Percentiles rank a stretch among this genome's conserved stretches.
These are phyloP conservation scores for Formica aserva DNA, from an alignment of 2,888 invertebrate genomes.

Conservation along the genomic window DNA sequence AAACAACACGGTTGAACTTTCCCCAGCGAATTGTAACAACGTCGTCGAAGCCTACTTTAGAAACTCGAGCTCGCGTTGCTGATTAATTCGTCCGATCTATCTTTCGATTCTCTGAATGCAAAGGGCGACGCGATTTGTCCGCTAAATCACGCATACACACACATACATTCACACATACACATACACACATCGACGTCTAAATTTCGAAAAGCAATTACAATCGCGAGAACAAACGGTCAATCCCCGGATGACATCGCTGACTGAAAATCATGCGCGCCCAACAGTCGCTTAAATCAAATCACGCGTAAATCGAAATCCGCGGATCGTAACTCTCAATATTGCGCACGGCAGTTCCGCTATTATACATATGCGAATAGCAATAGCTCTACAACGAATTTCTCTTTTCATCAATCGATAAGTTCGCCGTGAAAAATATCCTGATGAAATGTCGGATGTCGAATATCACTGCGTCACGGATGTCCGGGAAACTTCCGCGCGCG, in stretches of 20 bases:
- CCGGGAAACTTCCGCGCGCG: not conserved
- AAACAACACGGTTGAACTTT: not conserved
- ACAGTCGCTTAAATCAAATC: constrained; percentile 44
- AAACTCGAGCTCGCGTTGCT: not conserved
- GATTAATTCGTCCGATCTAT: constrained; percentile 2
- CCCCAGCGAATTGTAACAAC: constrained; percentile 9
- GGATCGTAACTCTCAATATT: constrained; percentile 45
- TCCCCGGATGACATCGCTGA: constrained; percentile 20
- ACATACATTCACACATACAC: not conserved
- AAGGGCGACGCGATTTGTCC: not conserved
- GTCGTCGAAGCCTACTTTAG: constrained; percentile 7
- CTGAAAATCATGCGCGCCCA: constrained; percentile 26
- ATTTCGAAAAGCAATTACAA: constrained; percentile 36
- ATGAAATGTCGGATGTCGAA: constrained; percentile 19
- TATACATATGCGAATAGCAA: constrained; percentile 13
- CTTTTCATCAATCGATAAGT: constrained; percentile 4
- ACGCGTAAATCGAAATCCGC: constrained; percentile 39
- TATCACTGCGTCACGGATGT: constrained; percentile 37
- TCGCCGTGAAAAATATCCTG: constrained; percentile 35
- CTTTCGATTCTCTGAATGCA: not conserved
- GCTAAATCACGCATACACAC: constrained; percentile 18
- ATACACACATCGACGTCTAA: constrained; percentile 6
- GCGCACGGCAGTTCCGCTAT: constrained; percentile 4
- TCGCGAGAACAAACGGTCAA: constrained; percentile 31
- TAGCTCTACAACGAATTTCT: constrained; percentile 23